Base-by-base conservation (phyloP, 1,140 invertebrate genomes). In the Maniola jurtina region DNA sequence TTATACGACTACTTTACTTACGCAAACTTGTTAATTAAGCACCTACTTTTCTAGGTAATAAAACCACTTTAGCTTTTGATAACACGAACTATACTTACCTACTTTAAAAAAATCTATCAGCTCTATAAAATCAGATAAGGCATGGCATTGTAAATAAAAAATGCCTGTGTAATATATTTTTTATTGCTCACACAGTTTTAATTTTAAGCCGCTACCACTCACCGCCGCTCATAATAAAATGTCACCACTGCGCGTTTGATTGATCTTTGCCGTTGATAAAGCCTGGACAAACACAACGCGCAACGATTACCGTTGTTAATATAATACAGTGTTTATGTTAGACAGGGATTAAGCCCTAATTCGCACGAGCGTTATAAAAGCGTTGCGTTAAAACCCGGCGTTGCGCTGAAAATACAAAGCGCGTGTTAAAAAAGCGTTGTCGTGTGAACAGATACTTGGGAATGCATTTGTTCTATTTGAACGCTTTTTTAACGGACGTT, bases 231-330 rank as follows among this genome's bases (percentile, higher is more conserved):
- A 40, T 40, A 63, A 42, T 45, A 45, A 45, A 5, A 45, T 45
- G 42, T n/a, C 42, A 45, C 42, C 13, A 45, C 42, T 45, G 42
- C 13, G 42, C 42, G 25, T 1, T 13, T 42, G 58, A 61, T 36
- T 66, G 48, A 61, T 61, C 65, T 66, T 34, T 15, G 65, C 59
- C 59, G 65, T 33, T 48, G 16, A 42, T 61, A 25, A 25, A 25
- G 4, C 25, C 25, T 25, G 1, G 25, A 4, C 25, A 25, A 25
- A 25, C 25, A 25, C 25, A 25, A 25, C 25, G 25, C 1, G 25
- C 25, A 25, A 25, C 25, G 25, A 25, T 4, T 25, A 25, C 25
- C 25, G 4, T 25, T 25, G 25, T 25, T 25, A 25, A 1, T 25
- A 25, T 25, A 25, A 25, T 2, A 25, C 25, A 25, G 25, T 25